These are phyloP conservation scores for Prionace glauca DNA, from an alignment of 2,797 vertebrate genomes.

Conservation along the genomic window DNA sequence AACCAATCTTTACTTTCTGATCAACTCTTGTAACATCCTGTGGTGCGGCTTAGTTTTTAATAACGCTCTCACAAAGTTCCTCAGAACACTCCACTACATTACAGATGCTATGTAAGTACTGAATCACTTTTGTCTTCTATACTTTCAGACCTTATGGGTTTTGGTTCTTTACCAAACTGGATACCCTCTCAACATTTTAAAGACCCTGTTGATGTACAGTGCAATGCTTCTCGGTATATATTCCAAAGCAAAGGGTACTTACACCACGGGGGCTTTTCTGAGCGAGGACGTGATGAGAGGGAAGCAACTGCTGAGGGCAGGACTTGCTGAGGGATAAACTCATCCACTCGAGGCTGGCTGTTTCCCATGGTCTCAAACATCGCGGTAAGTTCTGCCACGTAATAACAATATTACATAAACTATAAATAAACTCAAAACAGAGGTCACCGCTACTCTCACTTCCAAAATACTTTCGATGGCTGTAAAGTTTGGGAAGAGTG, in stretches of 20 bases:
- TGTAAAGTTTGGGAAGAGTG: background rate
- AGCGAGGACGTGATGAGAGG: conserved; percentile 67
- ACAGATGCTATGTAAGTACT: background rate
- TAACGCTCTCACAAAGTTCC: background rate
- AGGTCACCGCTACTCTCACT: background rate
- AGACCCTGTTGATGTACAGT: background rate
- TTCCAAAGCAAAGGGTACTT: conserved; percentile 56
- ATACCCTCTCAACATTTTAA: background rate
- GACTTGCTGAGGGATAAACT: conserved; percentile 77
- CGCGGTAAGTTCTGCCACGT: conserved; percentile 56
- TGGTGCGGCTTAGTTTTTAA: background rate
- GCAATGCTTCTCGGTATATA: background rate
- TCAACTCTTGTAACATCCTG: too few species aligned
- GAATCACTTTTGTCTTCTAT: background rate
- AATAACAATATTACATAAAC: background rate
- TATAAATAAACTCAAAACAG: background rate
- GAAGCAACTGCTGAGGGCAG: conserved; percentile 68
- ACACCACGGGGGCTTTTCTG: conserved; percentile 94
- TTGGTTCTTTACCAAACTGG: background rate
- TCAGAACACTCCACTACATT: background rate
- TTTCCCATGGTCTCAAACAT: conserved; percentile 73
- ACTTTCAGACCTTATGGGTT: background rate
- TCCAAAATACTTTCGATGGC: background rate
- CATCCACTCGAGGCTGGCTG: conserved; percentile 70
- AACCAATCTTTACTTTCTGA: background rate